Evolutionary conservation across 2,888 invertebrate genomes (phyloP).

Genomic region (Aporophyla lueneburgensis): DNA sequence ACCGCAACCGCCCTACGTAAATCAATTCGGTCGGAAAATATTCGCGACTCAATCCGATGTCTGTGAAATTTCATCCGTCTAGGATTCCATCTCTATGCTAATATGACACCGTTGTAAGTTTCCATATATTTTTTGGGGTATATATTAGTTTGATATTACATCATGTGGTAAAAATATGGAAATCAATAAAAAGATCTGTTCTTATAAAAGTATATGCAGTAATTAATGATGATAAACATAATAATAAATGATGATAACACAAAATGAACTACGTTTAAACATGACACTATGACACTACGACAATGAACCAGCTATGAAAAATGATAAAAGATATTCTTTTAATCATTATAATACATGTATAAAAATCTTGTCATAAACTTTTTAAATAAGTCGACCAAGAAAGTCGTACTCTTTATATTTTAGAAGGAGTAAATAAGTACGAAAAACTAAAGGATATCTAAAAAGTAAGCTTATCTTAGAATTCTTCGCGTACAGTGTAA

Average conservation of each 20-base stretch:
- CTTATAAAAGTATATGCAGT: background rate
- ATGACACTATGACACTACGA: background rate
- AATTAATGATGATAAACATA: no score
- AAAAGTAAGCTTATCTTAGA: constrained; percentile 69
- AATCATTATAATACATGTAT: constrained; percentile 14
- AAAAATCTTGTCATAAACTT: constrained; percentile 7
- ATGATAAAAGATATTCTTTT: background rate
- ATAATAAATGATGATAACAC: background rate
- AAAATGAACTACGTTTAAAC: background rate
- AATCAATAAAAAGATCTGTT: background rate
- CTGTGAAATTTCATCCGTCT: constrained; percentile 63
- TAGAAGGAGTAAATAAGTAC: constrained; percentile 58
- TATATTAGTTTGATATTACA: constrained; percentile 1
- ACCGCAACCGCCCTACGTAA: constrained; percentile 49
- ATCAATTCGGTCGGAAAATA: constrained; percentile 65
- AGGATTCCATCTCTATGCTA: constrained; percentile 63
- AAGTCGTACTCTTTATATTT: constrained; percentile 37
- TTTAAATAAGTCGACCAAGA: constrained; percentile 27
- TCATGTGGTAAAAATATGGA: background rate
- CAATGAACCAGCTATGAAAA: background rate
- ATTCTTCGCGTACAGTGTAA: constrained; percentile 63
- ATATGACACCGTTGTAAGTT: constrained; percentile 50
- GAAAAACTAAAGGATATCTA: constrained; percentile 60
- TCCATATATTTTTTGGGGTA: constrained; percentile 16
- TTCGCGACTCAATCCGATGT: constrained; percentile 57